Evolutionary conservation across 2,888 invertebrate genomes (phyloP), one percentile per base, ranked within the genome.

Genomic region (Noctua comes): DNA sequence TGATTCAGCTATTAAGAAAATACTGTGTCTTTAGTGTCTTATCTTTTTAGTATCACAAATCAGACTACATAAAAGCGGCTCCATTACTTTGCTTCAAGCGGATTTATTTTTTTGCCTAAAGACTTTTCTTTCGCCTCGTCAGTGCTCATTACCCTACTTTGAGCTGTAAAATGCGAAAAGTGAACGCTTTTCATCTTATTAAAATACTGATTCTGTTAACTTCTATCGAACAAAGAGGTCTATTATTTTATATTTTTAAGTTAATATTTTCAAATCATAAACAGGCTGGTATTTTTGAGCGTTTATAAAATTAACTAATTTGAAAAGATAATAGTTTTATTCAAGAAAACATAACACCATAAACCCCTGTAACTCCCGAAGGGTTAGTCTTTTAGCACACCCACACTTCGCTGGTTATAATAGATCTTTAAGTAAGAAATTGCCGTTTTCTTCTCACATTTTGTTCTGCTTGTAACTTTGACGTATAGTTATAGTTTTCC

Each of bases 101-200:
- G 68, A 77, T 73, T 69, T 77, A 65, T 71, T 82, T 76, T 76
- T 77, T 72, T 59, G 51, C 54, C 1, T 18, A 46, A 36, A 68
- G 36, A 1, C 68, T 54, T 43, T 31, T 71, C 40, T 48, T 31
- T 40, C 40, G 71, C n/a, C 16, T 72, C 48, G 27, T 71, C 82
- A 54, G 46, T 62, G 24, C 65, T 72, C 64, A 82, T 81, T 81
- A 72, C 21, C 57, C 64, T 48, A 82, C 64, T 72, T 81, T 57
- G 0, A 24, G 18, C 64, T 40, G 36, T 69, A 36, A 71, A 77
- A 21, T 31, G 13, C 18, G 18, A 59, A 75, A 62, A 31, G n/a
- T 24, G 31, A 81, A 77, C 40, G 68, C 31, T 64, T 77, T 75
- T 81, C 2, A 48, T 68, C 10, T 59, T 66, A 75, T 57, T 79